Base-by-base conservation (phyloP, 2,113 vertebrate genomes). In the Drymodes brunneopygia region DNA sequence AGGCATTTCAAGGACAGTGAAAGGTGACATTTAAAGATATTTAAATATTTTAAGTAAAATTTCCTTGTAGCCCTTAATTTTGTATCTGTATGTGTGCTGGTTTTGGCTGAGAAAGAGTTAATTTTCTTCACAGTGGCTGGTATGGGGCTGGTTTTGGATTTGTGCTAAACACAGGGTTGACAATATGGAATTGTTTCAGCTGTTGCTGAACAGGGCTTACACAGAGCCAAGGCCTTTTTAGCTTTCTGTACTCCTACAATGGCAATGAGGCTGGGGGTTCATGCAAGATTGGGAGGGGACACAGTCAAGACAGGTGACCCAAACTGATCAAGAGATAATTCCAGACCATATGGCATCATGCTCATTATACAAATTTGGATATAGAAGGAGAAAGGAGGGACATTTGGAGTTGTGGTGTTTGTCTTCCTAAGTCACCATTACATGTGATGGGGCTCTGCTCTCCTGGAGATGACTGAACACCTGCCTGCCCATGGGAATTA, bases 381-480 rank as follows among this genome's bases (percentile, higher is more conserved):
- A 20, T 9, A 57, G 15, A 36, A 45, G 12, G 31, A 57, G 7
- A 10, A 72, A 72, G 8, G 10, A 35, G 8, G 17, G 15, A 28
- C 18, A 18, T 33, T 44, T 72, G 27, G 22, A 72, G 10, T 12
- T 35, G 18, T 33, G 14, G 6, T 33, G 15, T 72, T 64, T 72
- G 36, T 57, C 25, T 57, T 65, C 17, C 22, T 28, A 48, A n/a
- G 21, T 65, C 7, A 48, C 17, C 3, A 2, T 16, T 47, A 47
- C 0, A 0, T 5, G 3, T 19, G 31, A 57, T 36, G 18, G 6
- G 12, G 10, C 50, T 31, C 12, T 57, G 27, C 22, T 28, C 22
- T 72, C 27, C 50, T 50, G 18, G 27, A 58, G 22, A 44, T 15
- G 27, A 3, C 31, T 57, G 22, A 33, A 57, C 12, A 36, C 6